Evolutionary conservation across 2,797 vertebrate species (phyloP).

Genomic region (Lutjanus argentimaculatus): DNA sequence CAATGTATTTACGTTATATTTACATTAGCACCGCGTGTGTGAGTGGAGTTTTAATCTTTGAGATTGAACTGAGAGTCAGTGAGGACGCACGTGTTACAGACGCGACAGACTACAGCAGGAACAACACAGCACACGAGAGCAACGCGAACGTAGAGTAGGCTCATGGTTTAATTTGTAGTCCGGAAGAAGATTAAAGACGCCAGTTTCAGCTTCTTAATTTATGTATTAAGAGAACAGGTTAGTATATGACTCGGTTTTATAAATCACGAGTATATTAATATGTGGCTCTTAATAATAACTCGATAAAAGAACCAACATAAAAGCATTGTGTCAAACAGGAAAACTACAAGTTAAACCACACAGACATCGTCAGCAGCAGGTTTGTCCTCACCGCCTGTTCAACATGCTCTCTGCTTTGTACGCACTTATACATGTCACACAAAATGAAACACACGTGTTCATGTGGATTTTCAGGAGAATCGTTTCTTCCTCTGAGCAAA

Average conservation of each 20-base stretch:
- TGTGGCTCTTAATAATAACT: not conserved
- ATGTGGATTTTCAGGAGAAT: too few relatives aligned
- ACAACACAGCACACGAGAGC: not conserved
- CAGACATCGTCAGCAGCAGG: not conserved
- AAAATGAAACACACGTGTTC: accelerated
- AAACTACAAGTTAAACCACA: not conserved
- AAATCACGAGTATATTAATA: not conserved
- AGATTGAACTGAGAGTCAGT: not conserved
- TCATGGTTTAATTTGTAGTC: slow-evolving; percentile 57
- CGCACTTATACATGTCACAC: accelerated
- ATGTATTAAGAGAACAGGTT: not conserved
- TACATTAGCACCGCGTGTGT: not conserved
- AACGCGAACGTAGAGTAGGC: too few relatives aligned
- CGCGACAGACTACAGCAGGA: not conserved
- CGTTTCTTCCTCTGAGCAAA: not conserved
- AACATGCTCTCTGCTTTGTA: not conserved
- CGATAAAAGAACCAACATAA: not conserved
- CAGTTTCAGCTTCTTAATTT: not conserved
- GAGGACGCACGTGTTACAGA: not conserved
- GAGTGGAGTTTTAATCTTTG: not conserved
- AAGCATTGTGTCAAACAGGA: accelerated
- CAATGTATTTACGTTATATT: not conserved
- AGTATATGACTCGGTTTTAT: not conserved
- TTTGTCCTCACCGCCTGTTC: not conserved
- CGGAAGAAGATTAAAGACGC: slow-evolving; percentile 16